Base-by-base conservation (phyloP, 1,140 invertebrate genomes). In the Fopius arisanus region DNA sequence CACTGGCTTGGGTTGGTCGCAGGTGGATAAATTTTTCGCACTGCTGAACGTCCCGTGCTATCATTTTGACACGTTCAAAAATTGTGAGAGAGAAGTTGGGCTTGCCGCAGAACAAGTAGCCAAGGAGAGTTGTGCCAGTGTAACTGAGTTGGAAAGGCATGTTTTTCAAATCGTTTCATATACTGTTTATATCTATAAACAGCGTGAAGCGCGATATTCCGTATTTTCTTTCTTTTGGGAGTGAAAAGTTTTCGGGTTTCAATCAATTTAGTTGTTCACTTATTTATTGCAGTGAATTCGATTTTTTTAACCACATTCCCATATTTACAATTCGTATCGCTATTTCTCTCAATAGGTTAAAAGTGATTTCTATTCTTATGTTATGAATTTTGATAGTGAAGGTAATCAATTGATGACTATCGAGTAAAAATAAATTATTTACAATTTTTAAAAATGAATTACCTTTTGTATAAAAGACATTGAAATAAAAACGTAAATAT, bases 11-110 rank as follows among this genome's bases (percentile, higher is more conserved):
- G 48, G 76, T 62, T 77, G 67, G 73, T 71, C 76, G 26, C 76
- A 77, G 19, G 12, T 77, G 10, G 14, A 75, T 9, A 77, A 77
- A 73, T 70, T 77, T 7, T 67, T 75, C 12, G 21, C 70, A 54
- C 51, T 66, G 26, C 48, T 77, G 33, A 70, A 75, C 37, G 72
- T 76, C 6, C 68, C 75, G 28, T 70, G 67, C 41, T 73, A 70
- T 19, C 33, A 68, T 48, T 77, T 72, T n/a, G 33, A 63, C 29
- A 73, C 70, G 7, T 77, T 69, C 21, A 77, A 77, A 67, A 54
- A 70, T 19, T 77, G 75, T 54, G 76, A 75, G 21, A 69, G 59
- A 19, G 66, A 77, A 74, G 43, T 77, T 66, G 69, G 70, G 59
- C 33, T 68, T 19, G 72, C 69, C 26, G 48, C 37, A 16, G 74